These are phyloP conservation scores for Hydropotes inermis DNA, from an alignment of 2,113 vertebrate species.

Conservation along the genomic window DNA sequence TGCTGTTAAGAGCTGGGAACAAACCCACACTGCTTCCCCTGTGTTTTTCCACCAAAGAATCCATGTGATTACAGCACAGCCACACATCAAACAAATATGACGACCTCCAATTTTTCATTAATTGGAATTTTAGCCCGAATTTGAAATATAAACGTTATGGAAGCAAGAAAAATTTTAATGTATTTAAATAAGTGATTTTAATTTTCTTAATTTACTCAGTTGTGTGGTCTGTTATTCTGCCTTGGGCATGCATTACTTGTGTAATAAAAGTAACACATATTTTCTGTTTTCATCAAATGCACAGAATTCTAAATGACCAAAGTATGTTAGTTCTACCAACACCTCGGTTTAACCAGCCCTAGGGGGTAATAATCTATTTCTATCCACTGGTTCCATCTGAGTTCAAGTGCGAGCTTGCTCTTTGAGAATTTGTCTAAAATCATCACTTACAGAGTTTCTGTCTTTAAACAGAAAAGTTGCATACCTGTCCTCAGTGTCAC, in stretches of 20 bases:
- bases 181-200: conserved; percentile 58
- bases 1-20: not conserved
- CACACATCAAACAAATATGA: not conserved
- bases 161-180: not conserved
- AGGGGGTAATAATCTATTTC: not conserved
- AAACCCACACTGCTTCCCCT: not conserved
- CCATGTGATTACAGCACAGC: not conserved
- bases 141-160: conserved; percentile 18
- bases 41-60: not conserved
- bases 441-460: not conserved
- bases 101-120: conserved; percentile 13
- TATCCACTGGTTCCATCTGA: not conserved
- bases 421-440: not conserved
- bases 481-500: not conserved
- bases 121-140: conserved; percentile 45
- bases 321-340: not conserved
- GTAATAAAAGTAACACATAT: conserved; percentile 47
- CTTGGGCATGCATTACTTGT: conserved; percentile 43
- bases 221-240: conserved; percentile 24
- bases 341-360: not conserved
- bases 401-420: not conserved
- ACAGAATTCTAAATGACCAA: conserved; percentile 20
- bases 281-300: conserved; percentile 34
- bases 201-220: conserved; percentile 43
- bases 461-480: not conserved